Evolutionary conservation across 2,113 vertebrate species (phyloP), one percentile per base, ranked within the genome.

Genomic region (Lamprologus lemairii): DNA sequence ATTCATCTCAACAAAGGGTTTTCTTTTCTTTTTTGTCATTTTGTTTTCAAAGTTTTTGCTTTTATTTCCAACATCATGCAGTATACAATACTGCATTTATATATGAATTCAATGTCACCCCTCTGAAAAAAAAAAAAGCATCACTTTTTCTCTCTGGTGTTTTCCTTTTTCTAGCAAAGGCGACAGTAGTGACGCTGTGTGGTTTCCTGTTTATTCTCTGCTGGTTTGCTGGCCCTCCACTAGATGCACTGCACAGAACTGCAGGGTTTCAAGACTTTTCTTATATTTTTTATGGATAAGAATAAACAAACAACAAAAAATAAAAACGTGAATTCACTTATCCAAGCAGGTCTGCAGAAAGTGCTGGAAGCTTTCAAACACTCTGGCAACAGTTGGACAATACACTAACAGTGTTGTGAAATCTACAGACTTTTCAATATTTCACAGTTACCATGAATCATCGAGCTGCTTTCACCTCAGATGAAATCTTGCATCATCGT

Each of bases 121-220:
- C 60, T 19, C 37, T 0, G 13, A 9, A 47, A 47, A 75, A 87
- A 26, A 73, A 75, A 87, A 28, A 87, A 55, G 26, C 19, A 33
- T 12, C 2, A 75, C 19, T 84, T 21, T 49, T 14, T 68, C 21
- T 28, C 54, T 37, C 55, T n/a, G 5, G 5, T 7, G 7, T 82
- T 75, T 89, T 89, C 81, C 65, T 82, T 82, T 86, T 78, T 89
- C 31, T 33, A 79, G 73, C 55, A 58, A 42, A 89, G 63, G 55
- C 13, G 11, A 75, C 82, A 63, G 73, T n/a, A 23, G 35, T 73
- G 88, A 91, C 26, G 49, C 45, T 19, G 80, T 87, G 91, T 84
- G 93, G 93, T 92, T 95, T 96, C 95, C 95, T 94, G 94, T 95
- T 95, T 94, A 93, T 87, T 78, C 80, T 90, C 60, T 23, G 4